Percentiles rank a stretch among this genome's conserved stretches.
Evolutionary conservation across 2,797 vertebrate genomes (phyloP).

Genomic region (Platyrinchus mystaceus): DNA sequence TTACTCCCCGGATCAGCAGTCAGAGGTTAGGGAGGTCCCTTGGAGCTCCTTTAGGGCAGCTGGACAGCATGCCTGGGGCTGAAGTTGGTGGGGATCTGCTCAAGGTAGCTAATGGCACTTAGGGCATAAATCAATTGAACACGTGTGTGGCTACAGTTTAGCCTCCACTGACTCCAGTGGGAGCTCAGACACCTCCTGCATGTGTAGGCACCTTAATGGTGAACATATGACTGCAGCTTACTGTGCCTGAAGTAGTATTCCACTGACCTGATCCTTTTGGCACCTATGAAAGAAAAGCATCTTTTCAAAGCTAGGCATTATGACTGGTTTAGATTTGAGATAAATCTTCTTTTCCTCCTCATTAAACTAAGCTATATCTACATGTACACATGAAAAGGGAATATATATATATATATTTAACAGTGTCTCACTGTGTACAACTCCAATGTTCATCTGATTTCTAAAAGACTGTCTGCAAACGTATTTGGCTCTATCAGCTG

Average conservation of each 20-base stretch:
- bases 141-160: background rate
- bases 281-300: background rate
- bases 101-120: background rate
- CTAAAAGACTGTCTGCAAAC: background rate
- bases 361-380: background rate
- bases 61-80: background rate
- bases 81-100: background rate
- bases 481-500: background rate
- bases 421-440: background rate
- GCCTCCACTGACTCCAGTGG: background rate
- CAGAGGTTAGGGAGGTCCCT: background rate
- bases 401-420: background rate
- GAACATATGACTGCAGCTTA: background rate
- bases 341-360: background rate
- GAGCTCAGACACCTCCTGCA: background rate
- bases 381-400: background rate
- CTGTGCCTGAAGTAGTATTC: background rate
- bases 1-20: background rate
- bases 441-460: background rate
- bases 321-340: background rate
- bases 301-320: background rate
- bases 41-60: background rate
- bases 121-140: background rate
- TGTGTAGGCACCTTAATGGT: background rate
- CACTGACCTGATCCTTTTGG: background rate